Conservation (phyloP, 1,140 invertebrate genomes). For the Calliphora vicina region DNA sequence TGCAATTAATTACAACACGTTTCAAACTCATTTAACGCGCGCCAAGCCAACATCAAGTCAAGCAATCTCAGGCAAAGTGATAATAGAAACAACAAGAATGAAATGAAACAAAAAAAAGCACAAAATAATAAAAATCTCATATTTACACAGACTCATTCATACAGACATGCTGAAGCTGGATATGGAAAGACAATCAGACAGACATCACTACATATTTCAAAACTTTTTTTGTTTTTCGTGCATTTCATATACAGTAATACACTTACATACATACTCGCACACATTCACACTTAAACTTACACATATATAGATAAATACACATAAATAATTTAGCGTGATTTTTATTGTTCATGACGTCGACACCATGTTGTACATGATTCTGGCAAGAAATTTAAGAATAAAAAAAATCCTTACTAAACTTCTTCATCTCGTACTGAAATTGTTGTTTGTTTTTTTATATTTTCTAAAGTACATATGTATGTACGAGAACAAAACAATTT, state of each 20-base stretch:
- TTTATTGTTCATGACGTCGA: conserved; percentile 16
- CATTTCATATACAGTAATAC: neutral
- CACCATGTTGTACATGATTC: conserved; percentile 4
- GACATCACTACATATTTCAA: neutral
- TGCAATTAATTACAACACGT: conserved; percentile 16
- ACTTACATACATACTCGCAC: neutral
- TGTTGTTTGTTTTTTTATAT: neutral
- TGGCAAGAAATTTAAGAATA: neutral
- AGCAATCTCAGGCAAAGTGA: neutral
- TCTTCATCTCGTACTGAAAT: neutral
- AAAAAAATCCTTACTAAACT: neutral
- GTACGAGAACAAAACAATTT: neutral
- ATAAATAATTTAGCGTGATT: neutral
- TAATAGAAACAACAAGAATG: neutral
- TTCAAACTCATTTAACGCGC: conserved; percentile 15
- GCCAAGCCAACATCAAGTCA: neutral
- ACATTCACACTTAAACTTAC: neutral
- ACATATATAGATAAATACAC: neutral
- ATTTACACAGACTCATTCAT: neutral
- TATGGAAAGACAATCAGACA: neutral
- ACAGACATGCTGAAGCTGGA: neutral
- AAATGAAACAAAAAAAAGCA: too few species aligned
- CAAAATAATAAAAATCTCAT: neutral
- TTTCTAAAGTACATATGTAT: neutral
- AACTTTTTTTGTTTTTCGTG: neutral